Evolutionary conservation across 2,888 invertebrate species (phyloP).

Genomic region (Drosophila borealis): DNA sequence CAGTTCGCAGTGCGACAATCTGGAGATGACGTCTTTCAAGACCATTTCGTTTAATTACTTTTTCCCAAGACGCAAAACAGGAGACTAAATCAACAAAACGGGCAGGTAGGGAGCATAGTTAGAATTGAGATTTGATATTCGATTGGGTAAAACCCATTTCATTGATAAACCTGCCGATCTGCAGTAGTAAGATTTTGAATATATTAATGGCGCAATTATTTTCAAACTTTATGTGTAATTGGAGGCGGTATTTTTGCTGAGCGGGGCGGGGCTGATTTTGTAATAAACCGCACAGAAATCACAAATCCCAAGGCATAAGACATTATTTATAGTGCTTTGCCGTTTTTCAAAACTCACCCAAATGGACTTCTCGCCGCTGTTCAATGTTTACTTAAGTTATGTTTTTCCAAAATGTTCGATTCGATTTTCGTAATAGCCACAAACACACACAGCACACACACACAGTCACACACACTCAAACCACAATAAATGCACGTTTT

Average conservation of each 20-base stretch:
- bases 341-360: slow-evolving; percentile 62
- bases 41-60: slow-evolving; percentile 46
- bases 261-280: slow-evolving; percentile 4
- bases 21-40: slow-evolving; percentile 23
- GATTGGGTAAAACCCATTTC: slow-evolving; percentile 52
- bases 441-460: slow-evolving; percentile 15
- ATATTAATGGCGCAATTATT: slow-evolving; percentile 23
- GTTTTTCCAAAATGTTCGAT: slow-evolving; percentile 57
- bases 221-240: slow-evolving; percentile 14
- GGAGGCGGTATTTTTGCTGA: neutral
- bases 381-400: slow-evolving; percentile 52
- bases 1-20: slow-evolving; percentile 7
- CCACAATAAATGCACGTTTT: slow-evolving; percentile 32
- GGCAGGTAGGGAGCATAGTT: neutral
- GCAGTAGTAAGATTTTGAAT: slow-evolving; percentile 7
- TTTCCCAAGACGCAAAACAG: slow-evolving; percentile 44
- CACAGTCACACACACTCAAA: slow-evolving; percentile 11
- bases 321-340: slow-evolving; percentile 61
- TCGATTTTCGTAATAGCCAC: slow-evolving; percentile 47
- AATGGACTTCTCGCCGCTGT: slow-evolving; percentile 37
- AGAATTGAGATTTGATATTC: slow-evolving; percentile 11
- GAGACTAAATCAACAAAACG: slow-evolving; percentile 1
- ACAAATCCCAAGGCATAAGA: slow-evolving; percentile 38
- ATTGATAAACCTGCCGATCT: slow-evolving; percentile 37
- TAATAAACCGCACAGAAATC: slow-evolving; percentile 40